Conservation (phyloP, 1,140 invertebrate genomes). For the Penaeus chinensis region DNA sequence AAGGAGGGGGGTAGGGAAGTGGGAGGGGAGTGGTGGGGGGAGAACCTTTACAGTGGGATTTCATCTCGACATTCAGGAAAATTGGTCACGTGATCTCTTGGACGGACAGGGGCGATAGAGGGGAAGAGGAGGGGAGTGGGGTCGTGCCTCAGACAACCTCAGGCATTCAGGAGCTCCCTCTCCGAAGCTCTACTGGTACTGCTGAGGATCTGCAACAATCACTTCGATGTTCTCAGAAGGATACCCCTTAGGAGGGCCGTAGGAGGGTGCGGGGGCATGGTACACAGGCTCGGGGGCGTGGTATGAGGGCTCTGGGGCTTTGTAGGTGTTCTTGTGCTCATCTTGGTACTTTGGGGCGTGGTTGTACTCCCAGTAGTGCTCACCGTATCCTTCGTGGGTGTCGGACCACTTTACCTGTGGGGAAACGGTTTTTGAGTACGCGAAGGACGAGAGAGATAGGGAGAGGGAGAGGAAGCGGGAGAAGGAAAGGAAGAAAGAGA, state of each 20-base stretch:
- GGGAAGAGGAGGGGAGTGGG: not conserved
- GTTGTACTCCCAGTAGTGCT: slow-evolving; percentile 69
- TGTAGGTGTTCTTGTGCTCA: slow-evolving; percentile 44
- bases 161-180: not conserved
- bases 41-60: not conserved
- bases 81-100: too few species aligned
- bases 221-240: slow-evolving; percentile 40
- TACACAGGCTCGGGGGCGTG: slow-evolving; percentile 29
- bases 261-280: slow-evolving; percentile 2
- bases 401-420: slow-evolving; percentile 68
- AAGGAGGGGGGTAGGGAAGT: not conserved
- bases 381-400: slow-evolving; percentile 67
- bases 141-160: not conserved
- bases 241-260: slow-evolving; percentile 27
- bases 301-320: slow-evolving; percentile 48
- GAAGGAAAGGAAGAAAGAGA: too few species aligned
- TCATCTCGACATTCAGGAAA: too few species aligned
- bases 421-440: not conserved
- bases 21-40: not conserved
- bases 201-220: not conserved
- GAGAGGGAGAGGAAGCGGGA: too few species aligned
- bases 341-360: slow-evolving; percentile 65
- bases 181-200: not conserved
- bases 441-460: too few species aligned
- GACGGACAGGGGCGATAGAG: too few species aligned